These are phyloP conservation scores for Idaea straminata DNA, from an alignment of 2,888 invertebrate species.

Conservation along the genomic window DNA sequence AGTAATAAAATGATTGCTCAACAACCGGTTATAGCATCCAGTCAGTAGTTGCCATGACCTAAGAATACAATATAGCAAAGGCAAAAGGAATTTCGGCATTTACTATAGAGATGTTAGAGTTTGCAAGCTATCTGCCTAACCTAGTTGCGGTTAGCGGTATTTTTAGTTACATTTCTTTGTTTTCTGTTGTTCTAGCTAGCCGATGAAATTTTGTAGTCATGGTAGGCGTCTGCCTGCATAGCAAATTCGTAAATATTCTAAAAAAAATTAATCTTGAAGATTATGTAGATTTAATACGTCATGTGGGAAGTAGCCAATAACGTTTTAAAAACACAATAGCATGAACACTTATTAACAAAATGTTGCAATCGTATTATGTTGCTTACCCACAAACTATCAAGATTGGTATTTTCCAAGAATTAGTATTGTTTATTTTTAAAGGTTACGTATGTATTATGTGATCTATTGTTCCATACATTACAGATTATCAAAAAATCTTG, in stretches of 20 bases:
- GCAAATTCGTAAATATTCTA: background rate
- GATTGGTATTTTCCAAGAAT: constrained; percentile 51
- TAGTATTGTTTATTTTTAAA: constrained; percentile 50
- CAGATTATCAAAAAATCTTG: constrained; percentile 23
- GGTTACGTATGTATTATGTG: constrained; percentile 34
- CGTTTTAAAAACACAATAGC: constrained; percentile 7
- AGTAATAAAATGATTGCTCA: constrained; percentile 34
- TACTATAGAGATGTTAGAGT: background rate
- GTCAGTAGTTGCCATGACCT: constrained; percentile 34
- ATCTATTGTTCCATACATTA: constrained; percentile 35
- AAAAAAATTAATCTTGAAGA: background rate
- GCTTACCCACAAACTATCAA: constrained; percentile 65
- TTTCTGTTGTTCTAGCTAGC: background rate
- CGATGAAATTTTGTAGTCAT: background rate
- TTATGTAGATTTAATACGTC: background rate
- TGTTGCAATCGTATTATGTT: constrained; percentile 69
- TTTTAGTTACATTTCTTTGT: background rate
- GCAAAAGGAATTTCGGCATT: constrained; percentile 11
- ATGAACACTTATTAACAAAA: constrained; percentile 63
- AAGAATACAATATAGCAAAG: constrained; percentile 18
- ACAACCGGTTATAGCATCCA: constrained; percentile 39
- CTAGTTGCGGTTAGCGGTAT: background rate
- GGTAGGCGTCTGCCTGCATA: background rate
- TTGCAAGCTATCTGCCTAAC: background rate
- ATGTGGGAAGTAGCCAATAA: background rate